Evolutionary conservation across 2,113 vertebrate species (phyloP).

Genomic region (Saguinus imperator): DNA sequence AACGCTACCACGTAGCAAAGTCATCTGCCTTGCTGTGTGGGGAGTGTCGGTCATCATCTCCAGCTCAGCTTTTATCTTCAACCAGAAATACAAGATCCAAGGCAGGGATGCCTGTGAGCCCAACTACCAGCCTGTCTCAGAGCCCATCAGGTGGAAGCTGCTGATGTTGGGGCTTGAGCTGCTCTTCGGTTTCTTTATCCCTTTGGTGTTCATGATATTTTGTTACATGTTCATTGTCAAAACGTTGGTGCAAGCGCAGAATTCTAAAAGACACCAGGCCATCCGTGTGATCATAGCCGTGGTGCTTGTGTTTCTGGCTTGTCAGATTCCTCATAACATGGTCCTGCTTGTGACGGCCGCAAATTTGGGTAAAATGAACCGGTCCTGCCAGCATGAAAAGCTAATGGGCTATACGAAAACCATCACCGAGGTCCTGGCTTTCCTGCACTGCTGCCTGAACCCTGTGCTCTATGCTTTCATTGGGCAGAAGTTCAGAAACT

Average conservation of each 20-base stretch:
- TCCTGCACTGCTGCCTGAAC: constrained; percentile 95
- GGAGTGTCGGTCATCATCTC: constrained; percentile 85
- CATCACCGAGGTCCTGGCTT: constrained; percentile 88
- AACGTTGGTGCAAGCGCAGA: constrained; percentile 88
- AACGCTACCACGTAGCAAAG: constrained; percentile 78
- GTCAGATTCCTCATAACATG: constrained; percentile 92
- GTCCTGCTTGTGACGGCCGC: constrained; percentile 82
- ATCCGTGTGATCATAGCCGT: constrained; percentile 91
- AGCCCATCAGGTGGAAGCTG: constrained; percentile 81
- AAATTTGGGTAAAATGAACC: constrained; percentile 67
- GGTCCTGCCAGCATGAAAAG: constrained; percentile 66
- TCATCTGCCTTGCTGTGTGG: constrained; percentile 89
- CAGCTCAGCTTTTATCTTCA: constrained; percentile 86
- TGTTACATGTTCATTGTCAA: constrained; percentile 89
- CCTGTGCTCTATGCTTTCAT: constrained; percentile 95
- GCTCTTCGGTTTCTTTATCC: constrained; percentile 90
- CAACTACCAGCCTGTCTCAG: constrained; percentile 24
- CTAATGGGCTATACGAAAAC: constrained; percentile 58
- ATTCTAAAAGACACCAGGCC: constrained; percentile 92
- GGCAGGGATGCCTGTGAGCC: constrained; percentile 83
- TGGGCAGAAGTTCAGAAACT: constrained; percentile 92
- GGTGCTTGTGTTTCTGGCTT: constrained; percentile 89
- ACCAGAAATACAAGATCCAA: constrained; percentile 59
- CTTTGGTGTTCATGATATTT: constrained; percentile 89
- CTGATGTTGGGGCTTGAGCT: constrained; percentile 86